A percentile compares a stretch with the other conserved stretches of the same genome.
Evolutionary conservation across 2,113 vertebrate species (phyloP).

Genomic region (Uria lomvia): DNA sequence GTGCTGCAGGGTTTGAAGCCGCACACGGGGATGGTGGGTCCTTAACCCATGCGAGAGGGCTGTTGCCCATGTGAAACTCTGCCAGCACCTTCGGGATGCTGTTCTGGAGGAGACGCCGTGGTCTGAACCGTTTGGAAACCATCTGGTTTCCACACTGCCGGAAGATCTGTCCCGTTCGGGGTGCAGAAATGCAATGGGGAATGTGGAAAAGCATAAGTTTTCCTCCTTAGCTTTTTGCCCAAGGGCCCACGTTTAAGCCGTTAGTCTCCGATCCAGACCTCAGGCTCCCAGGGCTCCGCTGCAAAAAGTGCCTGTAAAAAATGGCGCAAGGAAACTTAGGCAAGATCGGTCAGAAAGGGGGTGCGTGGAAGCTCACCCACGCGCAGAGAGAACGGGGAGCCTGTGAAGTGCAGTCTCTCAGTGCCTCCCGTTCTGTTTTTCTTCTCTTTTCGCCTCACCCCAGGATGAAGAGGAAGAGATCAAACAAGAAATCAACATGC

Average conservation of each 20-base stretch:
- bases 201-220: background rate
- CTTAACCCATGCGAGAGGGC: background rate
- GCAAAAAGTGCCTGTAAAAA: background rate
- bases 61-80: background rate
- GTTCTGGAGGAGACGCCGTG: background rate
- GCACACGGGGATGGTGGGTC: background rate
- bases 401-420: background rate
- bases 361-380: background rate
- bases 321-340: background rate
- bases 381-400: background rate
- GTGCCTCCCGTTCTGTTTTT: background rate
- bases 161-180: background rate
- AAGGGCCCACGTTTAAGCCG: background rate
- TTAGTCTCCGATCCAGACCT: background rate
- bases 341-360: background rate
- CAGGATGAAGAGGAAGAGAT: conserved; percentile 99
- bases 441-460: background rate
- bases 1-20: background rate
- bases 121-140: background rate
- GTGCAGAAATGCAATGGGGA: background rate
- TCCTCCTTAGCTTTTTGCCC: background rate
- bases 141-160: background rate
- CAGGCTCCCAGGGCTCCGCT: background rate
- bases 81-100: background rate
- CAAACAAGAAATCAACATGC: conserved; percentile 99